Percentiles rank a stretch among this genome's conserved stretches.
These are phyloP conservation scores for Lates calcarifer DNA, from an alignment of 2,113 vertebrate species.

Conservation along the genomic window DNA sequence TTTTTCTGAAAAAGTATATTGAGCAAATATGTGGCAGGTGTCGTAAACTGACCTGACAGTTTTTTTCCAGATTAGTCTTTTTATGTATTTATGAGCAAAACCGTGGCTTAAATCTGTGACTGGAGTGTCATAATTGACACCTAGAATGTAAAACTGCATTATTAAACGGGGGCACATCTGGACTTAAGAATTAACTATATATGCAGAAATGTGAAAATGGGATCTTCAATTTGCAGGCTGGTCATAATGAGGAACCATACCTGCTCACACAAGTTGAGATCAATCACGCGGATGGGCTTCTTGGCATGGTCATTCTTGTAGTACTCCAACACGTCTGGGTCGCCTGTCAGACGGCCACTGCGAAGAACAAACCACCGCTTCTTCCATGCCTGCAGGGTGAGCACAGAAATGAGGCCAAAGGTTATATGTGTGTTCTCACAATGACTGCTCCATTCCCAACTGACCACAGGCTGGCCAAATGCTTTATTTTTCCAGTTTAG, in stretches of 20 bases:
- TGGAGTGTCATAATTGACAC: neutral
- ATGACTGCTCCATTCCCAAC: slow-evolving; percentile 59
- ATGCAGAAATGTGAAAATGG: neutral
- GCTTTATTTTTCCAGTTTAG: slow-evolving; percentile 64
- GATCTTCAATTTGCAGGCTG: neutral
- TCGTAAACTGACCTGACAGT: no score
- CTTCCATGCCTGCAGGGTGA: slow-evolving; percentile 94
- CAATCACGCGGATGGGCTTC: slow-evolving; percentile 98
- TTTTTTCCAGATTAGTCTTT: no score
- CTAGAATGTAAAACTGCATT: neutral
- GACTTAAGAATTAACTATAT: neutral
- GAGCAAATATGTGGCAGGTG: no score
- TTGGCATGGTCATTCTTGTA: slow-evolving; percentile 99
- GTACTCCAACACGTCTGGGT: slow-evolving; percentile 98
- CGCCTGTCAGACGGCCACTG: slow-evolving; percentile 95
- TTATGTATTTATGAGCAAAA: neutral
- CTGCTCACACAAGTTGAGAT: slow-evolving; percentile 99
- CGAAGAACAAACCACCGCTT: slow-evolving; percentile 99
- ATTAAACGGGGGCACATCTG: neutral
- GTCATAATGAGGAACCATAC: slow-evolving; percentile 36
- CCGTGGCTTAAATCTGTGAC: neutral
- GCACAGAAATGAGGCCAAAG: slow-evolving; percentile 60
- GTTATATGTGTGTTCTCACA: slow-evolving; percentile 66
- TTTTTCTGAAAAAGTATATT: no score
- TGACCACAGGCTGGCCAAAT: slow-evolving; percentile 58